Conservation (phyloP, 2,888 invertebrate genomes). For the Nematopogon swammerdamellus region DNA sequence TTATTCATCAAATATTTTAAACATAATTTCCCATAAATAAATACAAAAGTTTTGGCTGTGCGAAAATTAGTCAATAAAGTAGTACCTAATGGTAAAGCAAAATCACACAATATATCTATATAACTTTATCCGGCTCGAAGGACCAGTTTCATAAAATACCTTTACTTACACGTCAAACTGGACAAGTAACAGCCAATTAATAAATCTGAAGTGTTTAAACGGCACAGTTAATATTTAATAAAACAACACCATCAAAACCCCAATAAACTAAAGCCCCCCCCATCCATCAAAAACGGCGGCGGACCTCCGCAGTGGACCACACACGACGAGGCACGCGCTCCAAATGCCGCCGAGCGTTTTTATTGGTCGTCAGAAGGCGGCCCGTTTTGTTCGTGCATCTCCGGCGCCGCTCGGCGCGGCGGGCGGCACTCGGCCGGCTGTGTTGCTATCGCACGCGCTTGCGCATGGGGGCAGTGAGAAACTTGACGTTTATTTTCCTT, state of each 20-base stretch:
- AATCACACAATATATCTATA: no score
- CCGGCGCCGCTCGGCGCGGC: slow-evolving; percentile 10
- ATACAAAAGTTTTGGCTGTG: no score
- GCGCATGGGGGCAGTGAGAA: slow-evolving; percentile 27
- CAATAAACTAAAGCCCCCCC: slow-evolving; percentile 41
- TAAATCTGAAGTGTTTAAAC: not conserved
- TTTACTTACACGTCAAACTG: not conserved
- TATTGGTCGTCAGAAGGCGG: slow-evolving; percentile 22
- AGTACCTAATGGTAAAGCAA: no score
- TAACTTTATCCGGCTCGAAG: no score
- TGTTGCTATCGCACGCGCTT: slow-evolving; percentile 1
- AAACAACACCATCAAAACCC: slow-evolving; percentile 19
- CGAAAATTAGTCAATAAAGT: no score
- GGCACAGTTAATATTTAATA: not conserved
- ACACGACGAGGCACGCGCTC: slow-evolving; percentile 74
- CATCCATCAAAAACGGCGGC: slow-evolving; percentile 43
- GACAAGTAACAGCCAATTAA: not conserved
- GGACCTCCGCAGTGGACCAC: slow-evolving; percentile 64
- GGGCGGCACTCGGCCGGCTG: slow-evolving; percentile 24
- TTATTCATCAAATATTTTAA: no score
- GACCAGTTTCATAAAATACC: not conserved
- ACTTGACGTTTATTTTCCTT: slow-evolving; percentile 55
- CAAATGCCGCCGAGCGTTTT: slow-evolving; percentile 55
- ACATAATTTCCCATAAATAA: no score
- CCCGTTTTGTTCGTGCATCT: slow-evolving; percentile 16